A percentile compares a stretch with the other conserved stretches of the same genome.
These are phyloP conservation scores for Stenchaetothrips biformis DNA, from an alignment of 2,888 invertebrate genomes.

Conservation along the genomic window DNA sequence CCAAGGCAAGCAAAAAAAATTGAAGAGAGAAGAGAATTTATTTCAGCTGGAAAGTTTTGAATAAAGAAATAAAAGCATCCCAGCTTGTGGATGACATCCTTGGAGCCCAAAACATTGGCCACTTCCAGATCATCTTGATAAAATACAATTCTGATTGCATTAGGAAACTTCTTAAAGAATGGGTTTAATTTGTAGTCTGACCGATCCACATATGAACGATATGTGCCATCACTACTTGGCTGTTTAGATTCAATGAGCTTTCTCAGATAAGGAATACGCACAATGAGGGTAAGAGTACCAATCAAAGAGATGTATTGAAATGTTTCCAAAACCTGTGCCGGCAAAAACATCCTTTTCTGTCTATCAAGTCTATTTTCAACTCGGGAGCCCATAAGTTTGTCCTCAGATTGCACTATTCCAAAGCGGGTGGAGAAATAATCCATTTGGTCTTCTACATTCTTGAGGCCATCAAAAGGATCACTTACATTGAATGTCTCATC, in stretches of 20 bases:
- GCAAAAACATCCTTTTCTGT: background rate
- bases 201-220: background rate
- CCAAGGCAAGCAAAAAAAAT: background rate
- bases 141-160: background rate
- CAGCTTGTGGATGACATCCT: background rate
- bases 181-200: background rate
- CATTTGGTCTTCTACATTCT: background rate
- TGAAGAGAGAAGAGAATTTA: background rate
- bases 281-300: background rate
- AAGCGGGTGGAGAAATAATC: background rate
- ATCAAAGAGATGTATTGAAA: background rate
- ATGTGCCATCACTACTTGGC: background rate
- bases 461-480: background rate
- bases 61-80: background rate
- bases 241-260: background rate
- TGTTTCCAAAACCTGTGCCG: background rate
- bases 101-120: background rate
- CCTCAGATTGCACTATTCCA: background rate
- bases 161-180: background rate
- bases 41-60: background rate
- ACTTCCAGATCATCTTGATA: background rate
- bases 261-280: background rate
- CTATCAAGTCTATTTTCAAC: background rate
- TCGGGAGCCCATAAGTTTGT: background rate
- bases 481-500: background rate